A percentile compares a stretch with the other conserved stretches of the same genome.
These are phyloP conservation scores for Agraylea sexmaculata DNA, from an alignment of 1,140 invertebrate genomes.

Conservation along the genomic window DNA sequence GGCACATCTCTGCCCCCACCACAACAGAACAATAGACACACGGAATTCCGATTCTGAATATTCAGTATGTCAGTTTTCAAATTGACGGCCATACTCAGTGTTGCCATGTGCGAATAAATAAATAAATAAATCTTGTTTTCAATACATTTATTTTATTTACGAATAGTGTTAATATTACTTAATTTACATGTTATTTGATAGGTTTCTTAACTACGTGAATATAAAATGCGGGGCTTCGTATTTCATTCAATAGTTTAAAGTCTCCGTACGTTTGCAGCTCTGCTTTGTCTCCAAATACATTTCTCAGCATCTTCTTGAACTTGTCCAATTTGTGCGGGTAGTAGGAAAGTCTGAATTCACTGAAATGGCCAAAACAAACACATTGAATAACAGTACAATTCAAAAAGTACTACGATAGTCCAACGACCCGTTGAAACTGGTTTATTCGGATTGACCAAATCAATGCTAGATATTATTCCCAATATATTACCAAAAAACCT, in stretches of 20 bases:
- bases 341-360: conserved; percentile 74
- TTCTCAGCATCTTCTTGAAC: conserved; percentile 58
- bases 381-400: conserved; percentile 3
- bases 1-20: too few relatives aligned
- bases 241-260: conserved; percentile 57
- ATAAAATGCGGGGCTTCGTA: conserved; percentile 64
- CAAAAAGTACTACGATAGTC: conserved; percentile 18
- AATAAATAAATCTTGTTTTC: too few relatives aligned
- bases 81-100: too few relatives aligned
- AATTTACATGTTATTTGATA: too few relatives aligned
- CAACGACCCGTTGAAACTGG: conserved; percentile 11
- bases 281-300: conserved; percentile 53
- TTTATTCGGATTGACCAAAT: conserved; percentile 20
- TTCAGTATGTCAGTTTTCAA: too few relatives aligned
- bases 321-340: conserved; percentile 65
- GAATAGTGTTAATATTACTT: too few relatives aligned
- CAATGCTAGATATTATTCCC: background rate
- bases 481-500: background rate
- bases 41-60: too few relatives aligned
- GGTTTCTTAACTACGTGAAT: conserved; percentile 70
- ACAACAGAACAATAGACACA: too few relatives aligned
- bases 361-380: conserved; percentile 33
- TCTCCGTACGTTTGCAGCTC: conserved; percentile 66
- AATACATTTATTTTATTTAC: too few relatives aligned
- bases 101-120: too few relatives aligned